Conservation (phyloP, 2,888 invertebrate genomes). For the Synergus gifuensis region DNA sequence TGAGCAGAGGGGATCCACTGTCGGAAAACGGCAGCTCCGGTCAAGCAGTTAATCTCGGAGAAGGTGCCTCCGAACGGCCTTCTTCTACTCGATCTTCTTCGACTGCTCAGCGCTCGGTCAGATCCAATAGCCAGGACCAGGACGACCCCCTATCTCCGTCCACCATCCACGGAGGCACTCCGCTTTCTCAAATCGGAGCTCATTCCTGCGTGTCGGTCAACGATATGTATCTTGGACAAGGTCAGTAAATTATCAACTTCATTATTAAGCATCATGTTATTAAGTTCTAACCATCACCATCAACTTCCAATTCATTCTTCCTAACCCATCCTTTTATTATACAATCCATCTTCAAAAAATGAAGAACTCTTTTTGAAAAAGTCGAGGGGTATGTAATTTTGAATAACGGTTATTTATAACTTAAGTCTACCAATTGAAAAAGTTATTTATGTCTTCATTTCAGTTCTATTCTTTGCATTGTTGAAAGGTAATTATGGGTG, state of each 20-base stretch:
- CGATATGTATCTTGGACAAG: slow-evolving; percentile 78
- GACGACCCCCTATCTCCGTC: slow-evolving; percentile 76
- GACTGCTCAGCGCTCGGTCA: slow-evolving; percentile 70
- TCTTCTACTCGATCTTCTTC: slow-evolving; percentile 73
- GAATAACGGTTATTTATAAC: neutral
- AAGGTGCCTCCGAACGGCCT: slow-evolving; percentile 70
- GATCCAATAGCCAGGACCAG: slow-evolving; percentile 72
- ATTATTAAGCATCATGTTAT: too few species aligned
- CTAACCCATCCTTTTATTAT: neutral
- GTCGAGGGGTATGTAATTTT: too few species aligned
- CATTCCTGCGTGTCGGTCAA: slow-evolving; percentile 82
- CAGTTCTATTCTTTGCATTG: neutral
- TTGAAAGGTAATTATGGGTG: neutral
- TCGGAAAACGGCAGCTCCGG: slow-evolving; percentile 69
- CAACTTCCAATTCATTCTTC: neutral
- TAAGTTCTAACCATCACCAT: slow-evolving; percentile 1
- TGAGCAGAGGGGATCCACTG: slow-evolving; percentile 76
- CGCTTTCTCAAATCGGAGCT: slow-evolving; percentile 91
- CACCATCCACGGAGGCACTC: slow-evolving; percentile 90
- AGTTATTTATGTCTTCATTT: neutral
- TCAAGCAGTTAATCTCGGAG: slow-evolving; percentile 68
- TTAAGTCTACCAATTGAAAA: neutral
- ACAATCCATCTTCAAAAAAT: neutral
- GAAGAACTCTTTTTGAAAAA: too few species aligned
- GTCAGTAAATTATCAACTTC: slow-evolving; percentile 62